Conservation (phyloP, 2,888 invertebrate species). For the Thera obeliscata region DNA sequence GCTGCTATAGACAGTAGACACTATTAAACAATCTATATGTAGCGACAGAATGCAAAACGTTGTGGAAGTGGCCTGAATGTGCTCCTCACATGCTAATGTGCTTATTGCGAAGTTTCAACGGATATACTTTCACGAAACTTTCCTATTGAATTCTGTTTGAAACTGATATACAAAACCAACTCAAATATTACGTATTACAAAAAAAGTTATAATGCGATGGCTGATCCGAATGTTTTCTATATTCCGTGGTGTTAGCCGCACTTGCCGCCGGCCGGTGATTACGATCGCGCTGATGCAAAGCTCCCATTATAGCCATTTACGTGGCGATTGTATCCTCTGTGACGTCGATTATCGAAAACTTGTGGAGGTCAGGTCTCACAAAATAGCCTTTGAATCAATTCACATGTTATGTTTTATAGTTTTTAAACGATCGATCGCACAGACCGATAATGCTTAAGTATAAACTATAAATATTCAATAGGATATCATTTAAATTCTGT, state of each 20-base stretch:
- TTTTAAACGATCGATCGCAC: conserved; percentile 55
- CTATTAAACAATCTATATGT: conserved; percentile 11
- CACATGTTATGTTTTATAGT: conserved; percentile 57
- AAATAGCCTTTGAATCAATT: conserved; percentile 59
- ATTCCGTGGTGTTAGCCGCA: conserved; percentile 22
- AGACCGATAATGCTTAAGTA: conserved; percentile 44
- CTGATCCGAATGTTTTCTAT: conserved; percentile 21
- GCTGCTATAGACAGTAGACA: conserved; percentile 29
- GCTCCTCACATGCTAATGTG: conserved; percentile 2
- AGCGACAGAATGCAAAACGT: conserved; percentile 9
- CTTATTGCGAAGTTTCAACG: background rate
- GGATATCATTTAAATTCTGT: conserved; percentile 56
- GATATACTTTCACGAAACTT: conserved; percentile 5
- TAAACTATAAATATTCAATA: conserved; percentile 55
- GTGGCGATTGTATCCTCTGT: conserved; percentile 70
- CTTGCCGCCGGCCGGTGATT: conserved; percentile 51
- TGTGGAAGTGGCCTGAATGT: conserved; percentile 12
- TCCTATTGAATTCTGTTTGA: background rate
- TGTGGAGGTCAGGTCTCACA: conserved; percentile 67
- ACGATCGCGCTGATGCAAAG: conserved; percentile 64
- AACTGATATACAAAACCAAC: background rate
- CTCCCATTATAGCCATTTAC: conserved; percentile 70
- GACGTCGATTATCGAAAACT: conserved; percentile 68
- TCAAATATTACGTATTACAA: background rate
- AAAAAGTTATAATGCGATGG: background rate